phyloP scores from a whole-genome alignment of 2,888 invertebrate genomes.

The Meliscaeva auricollis region DNA sequence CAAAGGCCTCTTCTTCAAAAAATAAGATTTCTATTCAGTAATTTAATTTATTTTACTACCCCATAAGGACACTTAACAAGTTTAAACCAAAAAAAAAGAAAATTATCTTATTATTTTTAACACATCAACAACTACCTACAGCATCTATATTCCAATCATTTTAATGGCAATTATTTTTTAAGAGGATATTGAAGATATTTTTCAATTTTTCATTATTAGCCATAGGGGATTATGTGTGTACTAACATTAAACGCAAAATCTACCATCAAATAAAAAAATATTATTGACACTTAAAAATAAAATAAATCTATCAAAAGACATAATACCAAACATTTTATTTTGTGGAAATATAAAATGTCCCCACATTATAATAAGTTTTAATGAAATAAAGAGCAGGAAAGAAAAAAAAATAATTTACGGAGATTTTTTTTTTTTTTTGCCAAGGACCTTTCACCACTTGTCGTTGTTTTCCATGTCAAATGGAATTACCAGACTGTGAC shows the following conservation, averaged over 20 bases:
- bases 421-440: background rate
- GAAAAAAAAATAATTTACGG: background rate
- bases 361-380: slow-evolving; percentile 3
- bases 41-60: slow-evolving; percentile 10
- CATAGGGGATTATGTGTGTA: background rate
- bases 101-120: no score
- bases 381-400: background rate
- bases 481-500: slow-evolving; percentile 32
- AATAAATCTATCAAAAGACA: background rate
- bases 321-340: background rate
- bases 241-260: background rate
- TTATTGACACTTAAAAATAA: background rate
- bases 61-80: slow-evolving; percentile 21
- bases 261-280: background rate
- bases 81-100: no score
- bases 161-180: slow-evolving; percentile 9
- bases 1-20: no score
- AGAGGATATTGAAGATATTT: background rate
- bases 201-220: slow-evolving; percentile 9
- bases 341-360: background rate
- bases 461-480: slow-evolving; percentile 34
- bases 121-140: no score
- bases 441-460: slow-evolving; percentile 12
- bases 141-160: slow-evolving; percentile 11
- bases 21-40: background rate